Percentiles rank a stretch among this genome's conserved stretches.
Conservation (phyloP, 2,797 vertebrate genomes). For the Poecilia gillii region DNA sequence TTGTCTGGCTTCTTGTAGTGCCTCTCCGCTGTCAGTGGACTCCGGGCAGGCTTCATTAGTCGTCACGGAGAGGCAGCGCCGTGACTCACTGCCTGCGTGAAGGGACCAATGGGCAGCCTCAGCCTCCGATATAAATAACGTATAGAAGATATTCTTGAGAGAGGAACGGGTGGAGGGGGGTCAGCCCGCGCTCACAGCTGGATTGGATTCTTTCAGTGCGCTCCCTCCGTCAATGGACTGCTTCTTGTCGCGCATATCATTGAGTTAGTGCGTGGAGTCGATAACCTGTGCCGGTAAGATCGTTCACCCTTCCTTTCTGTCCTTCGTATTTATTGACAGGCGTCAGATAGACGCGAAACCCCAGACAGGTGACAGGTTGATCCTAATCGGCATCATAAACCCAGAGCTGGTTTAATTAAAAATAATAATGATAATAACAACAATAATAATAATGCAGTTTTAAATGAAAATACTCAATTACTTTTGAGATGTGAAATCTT, state of each 20-base stretch:
- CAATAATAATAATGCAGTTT: background rate
- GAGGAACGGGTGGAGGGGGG: constrained; percentile 72
- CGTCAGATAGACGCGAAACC: background rate
- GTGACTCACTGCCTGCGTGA: constrained; percentile 85
- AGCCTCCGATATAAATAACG: constrained; percentile 81
- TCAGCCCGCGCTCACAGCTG: constrained; percentile 67
- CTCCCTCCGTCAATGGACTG: constrained; percentile 73
- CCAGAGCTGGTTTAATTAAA: background rate
- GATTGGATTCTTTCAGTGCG: constrained; percentile 71
- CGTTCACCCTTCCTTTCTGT: constrained; percentile 19
- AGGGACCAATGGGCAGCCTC: constrained; percentile 77
- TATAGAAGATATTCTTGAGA: constrained; percentile 80
- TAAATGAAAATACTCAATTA: background rate
- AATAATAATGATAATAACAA: no score
- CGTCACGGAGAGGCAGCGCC: constrained; percentile 79
- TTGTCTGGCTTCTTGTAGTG: constrained; percentile 67
- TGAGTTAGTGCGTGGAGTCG: constrained; percentile 40
- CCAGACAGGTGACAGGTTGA: background rate
- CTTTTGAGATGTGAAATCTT: background rate
- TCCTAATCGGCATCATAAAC: background rate
- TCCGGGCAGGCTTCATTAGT: constrained; percentile 75
- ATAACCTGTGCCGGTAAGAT: constrained; percentile 84
- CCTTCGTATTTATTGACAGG: background rate
- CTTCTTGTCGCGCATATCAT: constrained; percentile 66
- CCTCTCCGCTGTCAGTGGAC: constrained; percentile 69